These are phyloP conservation scores for Periphyllus acericola DNA, from an alignment of 2,888 invertebrate genomes.

Conservation along the genomic window DNA sequence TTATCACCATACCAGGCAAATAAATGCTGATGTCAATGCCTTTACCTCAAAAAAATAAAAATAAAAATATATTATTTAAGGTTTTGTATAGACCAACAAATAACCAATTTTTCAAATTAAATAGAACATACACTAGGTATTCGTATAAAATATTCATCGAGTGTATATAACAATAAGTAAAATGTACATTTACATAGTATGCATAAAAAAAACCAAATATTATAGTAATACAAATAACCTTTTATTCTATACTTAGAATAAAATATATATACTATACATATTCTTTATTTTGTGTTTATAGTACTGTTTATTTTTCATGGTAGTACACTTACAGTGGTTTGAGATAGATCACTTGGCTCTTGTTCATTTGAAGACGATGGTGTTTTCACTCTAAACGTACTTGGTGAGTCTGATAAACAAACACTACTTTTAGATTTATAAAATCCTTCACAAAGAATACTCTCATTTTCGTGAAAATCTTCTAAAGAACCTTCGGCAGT, in stretches of 20 bases:
- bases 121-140: too few relatives aligned
- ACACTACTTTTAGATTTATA: slow-evolving; percentile 51
- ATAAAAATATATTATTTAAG: too few relatives aligned
- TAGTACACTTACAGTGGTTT: slow-evolving; percentile 46
- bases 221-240: neutral
- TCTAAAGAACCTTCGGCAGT: slow-evolving; percentile 37
- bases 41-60: too few relatives aligned
- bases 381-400: slow-evolving; percentile 40
- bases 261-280: too few relatives aligned
- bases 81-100: too few relatives aligned
- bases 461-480: slow-evolving; percentile 52
- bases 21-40: too few relatives aligned
- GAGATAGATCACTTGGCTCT: slow-evolving; percentile 56
- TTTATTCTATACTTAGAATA: neutral
- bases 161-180: too few relatives aligned
- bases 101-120: too few relatives aligned
- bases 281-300: neutral
- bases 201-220: neutral
- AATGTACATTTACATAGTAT: neutral
- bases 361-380: slow-evolving; percentile 58
- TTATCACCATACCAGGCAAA: too few relatives aligned
- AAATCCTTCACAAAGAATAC: slow-evolving; percentile 43
- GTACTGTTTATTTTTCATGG: neutral
- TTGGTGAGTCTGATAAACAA: slow-evolving; percentile 51
- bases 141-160: too few relatives aligned